Conservation (phyloP, 2,113 vertebrate genomes). For the Notechis scutatus region DNA sequence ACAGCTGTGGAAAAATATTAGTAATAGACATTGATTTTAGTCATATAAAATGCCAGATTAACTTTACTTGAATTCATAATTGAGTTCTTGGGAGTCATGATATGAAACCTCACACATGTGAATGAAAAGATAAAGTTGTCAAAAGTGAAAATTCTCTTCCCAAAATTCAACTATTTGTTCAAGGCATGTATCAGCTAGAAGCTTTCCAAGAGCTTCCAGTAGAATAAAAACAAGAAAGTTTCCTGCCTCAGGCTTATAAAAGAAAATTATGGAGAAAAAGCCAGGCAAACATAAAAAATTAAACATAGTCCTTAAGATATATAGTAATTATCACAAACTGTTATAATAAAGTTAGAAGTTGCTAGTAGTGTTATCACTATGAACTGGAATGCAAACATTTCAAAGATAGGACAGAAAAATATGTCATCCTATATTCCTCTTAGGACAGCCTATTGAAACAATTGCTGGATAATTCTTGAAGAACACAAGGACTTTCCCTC, state of each 20-base stretch:
- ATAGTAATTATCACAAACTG: background rate
- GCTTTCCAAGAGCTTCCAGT: background rate
- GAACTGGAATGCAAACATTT: background rate
- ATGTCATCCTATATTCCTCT: background rate
- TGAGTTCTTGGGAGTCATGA: background rate
- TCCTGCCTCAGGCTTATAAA: background rate
- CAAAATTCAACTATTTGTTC: background rate
- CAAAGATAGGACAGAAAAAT: background rate
- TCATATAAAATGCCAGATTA: constrained; percentile 11
- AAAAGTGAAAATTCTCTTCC: background rate
- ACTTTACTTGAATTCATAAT: constrained; percentile 16
- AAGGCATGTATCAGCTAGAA: background rate
- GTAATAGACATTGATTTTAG: constrained; percentile 13
- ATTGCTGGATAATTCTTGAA: background rate
- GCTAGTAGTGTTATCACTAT: background rate
- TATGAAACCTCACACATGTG: background rate
- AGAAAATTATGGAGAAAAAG: background rate
- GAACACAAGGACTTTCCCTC: background rate
- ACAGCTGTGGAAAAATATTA: constrained; percentile 30
- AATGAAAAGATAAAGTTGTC: background rate
- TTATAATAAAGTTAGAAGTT: background rate
- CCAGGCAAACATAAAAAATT: background rate
- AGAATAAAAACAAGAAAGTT: background rate
- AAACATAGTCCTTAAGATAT: background rate
- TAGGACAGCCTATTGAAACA: background rate